Conservation (phyloP, 2,888 invertebrate species). For the Xanthostigma xanthostigma region DNA sequence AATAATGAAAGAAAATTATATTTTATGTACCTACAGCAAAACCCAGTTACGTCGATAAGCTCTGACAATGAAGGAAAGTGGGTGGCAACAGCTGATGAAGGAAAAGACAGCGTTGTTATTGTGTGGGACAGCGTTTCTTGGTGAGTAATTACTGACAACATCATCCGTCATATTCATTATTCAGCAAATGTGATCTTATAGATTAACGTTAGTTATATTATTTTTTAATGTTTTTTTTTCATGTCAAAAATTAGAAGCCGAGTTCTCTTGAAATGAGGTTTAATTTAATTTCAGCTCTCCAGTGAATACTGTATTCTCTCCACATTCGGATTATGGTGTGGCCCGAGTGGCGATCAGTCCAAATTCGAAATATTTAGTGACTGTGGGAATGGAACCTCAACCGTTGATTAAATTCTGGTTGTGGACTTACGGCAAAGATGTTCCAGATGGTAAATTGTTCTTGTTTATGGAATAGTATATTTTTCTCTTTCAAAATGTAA, state of each 20-base stretch:
- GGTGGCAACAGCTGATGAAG: constrained; percentile 43
- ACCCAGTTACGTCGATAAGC: constrained; percentile 34
- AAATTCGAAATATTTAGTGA: constrained; percentile 41
- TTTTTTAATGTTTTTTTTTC: too few relatives aligned
- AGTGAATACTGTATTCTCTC: constrained; percentile 36
- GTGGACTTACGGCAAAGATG: constrained; percentile 38
- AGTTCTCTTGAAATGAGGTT: background rate
- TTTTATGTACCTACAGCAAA: constrained; percentile 28
- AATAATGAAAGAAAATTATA: background rate
- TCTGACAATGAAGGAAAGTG: constrained; percentile 35
- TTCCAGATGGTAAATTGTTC: constrained; percentile 34
- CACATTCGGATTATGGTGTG: constrained; percentile 27
- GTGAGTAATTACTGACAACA: constrained; percentile 12
- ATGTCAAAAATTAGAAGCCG: background rate
- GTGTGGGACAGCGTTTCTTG: constrained; percentile 38
- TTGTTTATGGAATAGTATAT: background rate
- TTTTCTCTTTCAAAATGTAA: constrained; percentile 18
- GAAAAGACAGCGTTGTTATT: constrained; percentile 37
- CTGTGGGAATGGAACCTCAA: constrained; percentile 32
- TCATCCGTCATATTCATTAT: too few relatives aligned
- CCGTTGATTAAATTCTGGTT: constrained; percentile 42
- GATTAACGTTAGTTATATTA: too few relatives aligned
- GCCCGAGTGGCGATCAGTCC: constrained; percentile 34
- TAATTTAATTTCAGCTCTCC: constrained; percentile 26
- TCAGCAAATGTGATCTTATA: too few relatives aligned